phyloP scores from a whole-genome alignment of 2,888 invertebrate genomes.

The Apomyelois bistriatella region DNA sequence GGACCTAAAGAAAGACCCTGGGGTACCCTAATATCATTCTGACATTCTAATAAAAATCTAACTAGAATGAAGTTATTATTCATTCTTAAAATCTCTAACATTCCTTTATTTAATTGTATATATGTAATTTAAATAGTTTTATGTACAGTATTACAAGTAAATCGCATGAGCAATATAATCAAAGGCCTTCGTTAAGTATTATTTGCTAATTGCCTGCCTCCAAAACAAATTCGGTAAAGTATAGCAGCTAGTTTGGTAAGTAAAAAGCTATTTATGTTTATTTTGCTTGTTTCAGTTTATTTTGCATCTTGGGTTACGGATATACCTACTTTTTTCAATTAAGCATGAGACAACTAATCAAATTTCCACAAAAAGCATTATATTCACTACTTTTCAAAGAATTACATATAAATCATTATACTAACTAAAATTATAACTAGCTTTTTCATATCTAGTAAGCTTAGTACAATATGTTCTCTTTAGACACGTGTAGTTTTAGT shows the following conservation, averaged over 20 bases:
- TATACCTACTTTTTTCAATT: constrained; percentile 31
- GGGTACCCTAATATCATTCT: neutral
- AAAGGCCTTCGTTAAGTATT: constrained; percentile 14
- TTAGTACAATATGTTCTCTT: too few relatives aligned
- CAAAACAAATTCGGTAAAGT: neutral
- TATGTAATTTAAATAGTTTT: neutral
- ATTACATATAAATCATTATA: too few relatives aligned
- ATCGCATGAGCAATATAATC: constrained; percentile 2
- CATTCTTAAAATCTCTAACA: neutral
- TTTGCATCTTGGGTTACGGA: constrained; percentile 19
- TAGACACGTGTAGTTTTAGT: too few relatives aligned
- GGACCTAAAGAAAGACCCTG: constrained; percentile 13
- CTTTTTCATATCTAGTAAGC: too few relatives aligned
- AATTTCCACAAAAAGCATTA: too few relatives aligned
- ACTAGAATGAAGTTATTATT: neutral
- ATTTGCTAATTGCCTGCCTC: constrained; percentile 14
- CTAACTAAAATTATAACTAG: too few relatives aligned
- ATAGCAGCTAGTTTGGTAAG: constrained; percentile 9
- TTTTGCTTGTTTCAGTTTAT: constrained; percentile 16
- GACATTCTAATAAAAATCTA: neutral
- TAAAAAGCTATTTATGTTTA: constrained; percentile 8
- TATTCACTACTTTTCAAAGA: neutral
- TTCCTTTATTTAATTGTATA: neutral
- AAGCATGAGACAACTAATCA: neutral
- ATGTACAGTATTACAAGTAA: constrained; percentile 1